phyloP scores from a whole-genome alignment of 2,113 vertebrate genomes.

The Myodes glareolus region DNA sequence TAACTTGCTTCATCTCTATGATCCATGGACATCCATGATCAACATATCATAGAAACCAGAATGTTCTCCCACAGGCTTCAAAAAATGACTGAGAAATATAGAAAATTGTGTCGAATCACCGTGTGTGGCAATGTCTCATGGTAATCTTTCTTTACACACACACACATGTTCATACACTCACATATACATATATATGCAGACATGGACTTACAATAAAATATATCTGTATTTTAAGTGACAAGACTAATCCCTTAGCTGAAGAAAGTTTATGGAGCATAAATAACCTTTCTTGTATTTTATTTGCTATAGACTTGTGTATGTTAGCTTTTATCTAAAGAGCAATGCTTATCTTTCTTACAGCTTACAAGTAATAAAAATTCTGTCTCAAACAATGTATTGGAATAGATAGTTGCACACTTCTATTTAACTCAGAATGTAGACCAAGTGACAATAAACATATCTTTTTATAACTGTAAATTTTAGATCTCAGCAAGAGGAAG shows the following conservation, averaged over 20 bases:
- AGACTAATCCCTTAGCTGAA: neutral
- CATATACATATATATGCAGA: neutral
- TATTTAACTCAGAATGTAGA: neutral
- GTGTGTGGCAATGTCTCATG: neutral
- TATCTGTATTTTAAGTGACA: neutral
- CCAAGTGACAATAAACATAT: neutral
- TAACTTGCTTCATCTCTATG: neutral
- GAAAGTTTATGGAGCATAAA: neutral
- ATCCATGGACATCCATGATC: neutral
- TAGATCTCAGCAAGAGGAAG: neutral
- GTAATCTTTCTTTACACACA: neutral
- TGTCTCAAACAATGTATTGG: neutral
- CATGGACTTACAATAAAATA: neutral
- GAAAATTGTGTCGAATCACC: neutral
- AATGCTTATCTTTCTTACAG: neutral
- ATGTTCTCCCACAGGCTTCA: neutral
- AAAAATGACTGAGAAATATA: neutral
- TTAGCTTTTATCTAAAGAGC: neutral
- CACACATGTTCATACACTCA: neutral
- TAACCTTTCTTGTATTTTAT: neutral
- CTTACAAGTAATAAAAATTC: neutral
- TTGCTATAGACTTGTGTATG: neutral
- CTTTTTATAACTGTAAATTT: neutral
- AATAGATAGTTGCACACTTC: neutral
- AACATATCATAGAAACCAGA: neutral